These are phyloP conservation scores for Bradysia coprophila DNA, from an alignment of 1,140 invertebrate species.

Conservation along the genomic window DNA sequence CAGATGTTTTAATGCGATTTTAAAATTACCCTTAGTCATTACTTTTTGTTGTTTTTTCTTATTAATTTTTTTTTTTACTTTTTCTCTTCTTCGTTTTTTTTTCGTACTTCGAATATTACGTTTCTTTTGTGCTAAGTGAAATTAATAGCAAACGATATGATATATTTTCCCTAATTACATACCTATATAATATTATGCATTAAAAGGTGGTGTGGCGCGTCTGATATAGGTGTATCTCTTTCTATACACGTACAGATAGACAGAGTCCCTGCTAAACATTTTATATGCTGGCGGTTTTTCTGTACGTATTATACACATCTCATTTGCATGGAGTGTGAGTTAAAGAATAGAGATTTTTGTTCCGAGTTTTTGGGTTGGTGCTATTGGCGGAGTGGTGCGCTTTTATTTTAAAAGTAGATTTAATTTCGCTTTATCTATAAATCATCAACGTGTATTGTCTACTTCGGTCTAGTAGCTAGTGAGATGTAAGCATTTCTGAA, in stretches of 20 bases:
- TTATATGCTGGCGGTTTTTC: too few relatives aligned
- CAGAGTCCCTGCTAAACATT: too few relatives aligned
- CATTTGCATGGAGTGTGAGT: too few relatives aligned
- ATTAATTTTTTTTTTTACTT: neutral
- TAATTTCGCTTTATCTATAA: constrained; percentile 2
- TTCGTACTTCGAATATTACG: neutral
- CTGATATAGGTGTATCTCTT: too few relatives aligned
- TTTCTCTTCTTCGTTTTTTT: neutral
- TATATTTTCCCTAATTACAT: constrained; percentile 3
- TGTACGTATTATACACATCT: too few relatives aligned
- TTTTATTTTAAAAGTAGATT: neutral
- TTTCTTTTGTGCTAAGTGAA: constrained; percentile 1
- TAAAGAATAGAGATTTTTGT: too few relatives aligned
- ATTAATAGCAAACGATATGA: constrained; percentile 3
- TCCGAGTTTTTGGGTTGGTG: too few relatives aligned
- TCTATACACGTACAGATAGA: too few relatives aligned
- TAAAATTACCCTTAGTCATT: constrained; percentile 3
- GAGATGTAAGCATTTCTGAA: too few relatives aligned
- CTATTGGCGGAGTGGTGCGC: neutral
- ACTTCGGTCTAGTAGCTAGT: too few relatives aligned
- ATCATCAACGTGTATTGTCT: neutral
- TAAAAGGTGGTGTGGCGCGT: neutral
- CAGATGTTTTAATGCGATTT: constrained; percentile 3
- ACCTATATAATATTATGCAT: constrained; percentile 1
- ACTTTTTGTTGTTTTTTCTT: constrained; percentile 2